Evolutionary conservation across 2,888 invertebrate genomes (phyloP), one percentile per base, ranked within the genome.

Genomic region (Lycaena phlaeas): DNA sequence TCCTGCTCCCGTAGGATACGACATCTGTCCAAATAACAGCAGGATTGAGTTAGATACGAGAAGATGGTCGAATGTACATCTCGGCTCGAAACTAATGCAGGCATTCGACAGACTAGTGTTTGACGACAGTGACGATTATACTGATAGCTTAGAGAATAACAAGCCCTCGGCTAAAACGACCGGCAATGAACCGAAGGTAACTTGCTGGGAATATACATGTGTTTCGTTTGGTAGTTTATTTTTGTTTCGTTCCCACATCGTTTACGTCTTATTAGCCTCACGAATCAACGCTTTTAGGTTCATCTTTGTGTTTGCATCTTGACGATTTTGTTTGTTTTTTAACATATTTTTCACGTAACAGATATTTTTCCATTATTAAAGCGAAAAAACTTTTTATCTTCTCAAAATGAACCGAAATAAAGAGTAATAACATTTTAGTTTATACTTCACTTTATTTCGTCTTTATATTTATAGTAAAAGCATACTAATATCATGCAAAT

Each of bases 41-140:
- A 68, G 79, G 45, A 86, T 67, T 44, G 82, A 70, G 56, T 64
- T 65, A 61, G 75, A 68, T 54, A 71, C 52, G 17, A 90, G 91
- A 59, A 85, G 92, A 52, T 92, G 92, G 91, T 91, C 91, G 29
- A 89, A 89, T 26, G 88, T 91, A 27, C 89, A 91, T 46, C 71
- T 90, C 49, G 89, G 89, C 37, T 89, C 91, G 0, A 91, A 91
- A 57, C 75, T 92, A 53, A 90, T 90, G 69, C 89, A 91, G 57
- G 91, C 90, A 2, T 90, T 91, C 54, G 92, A 92, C 61, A 86
- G 90, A 56, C 74, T 92, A 18, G 87, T 87, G 40, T 86, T 87
- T 45, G 87, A 87, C 46, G 90, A 90, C 57, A 89, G 90, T 46
- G 90, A 89, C 53, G 90, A 91, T 66, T 92, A 92, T 61, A 89